Evolutionary conservation across 2,797 vertebrate species (phyloP).

Genomic region (Lutjanus campechanus): DNA sequence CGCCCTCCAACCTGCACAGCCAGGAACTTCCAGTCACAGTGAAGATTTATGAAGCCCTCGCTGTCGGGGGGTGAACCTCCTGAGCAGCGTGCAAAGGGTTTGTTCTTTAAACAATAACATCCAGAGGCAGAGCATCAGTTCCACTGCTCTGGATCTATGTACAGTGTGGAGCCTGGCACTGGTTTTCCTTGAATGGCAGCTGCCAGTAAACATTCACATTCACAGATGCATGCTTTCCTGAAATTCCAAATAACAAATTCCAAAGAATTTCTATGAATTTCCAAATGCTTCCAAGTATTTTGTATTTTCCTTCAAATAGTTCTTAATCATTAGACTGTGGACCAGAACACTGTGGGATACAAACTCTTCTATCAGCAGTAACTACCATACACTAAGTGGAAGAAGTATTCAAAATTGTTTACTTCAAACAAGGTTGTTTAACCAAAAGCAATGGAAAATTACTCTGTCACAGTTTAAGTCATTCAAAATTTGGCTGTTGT

Average conservation of each 20-base stretch:
- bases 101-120: slow-evolving; percentile 90
- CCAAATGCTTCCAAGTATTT: neutral
- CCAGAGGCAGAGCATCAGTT: slow-evolving; percentile 62
- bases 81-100: slow-evolving; percentile 69
- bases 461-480: neutral
- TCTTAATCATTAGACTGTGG: neutral
- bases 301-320: neutral
- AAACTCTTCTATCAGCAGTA: neutral
- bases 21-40: slow-evolving; percentile 89
- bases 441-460: neutral
- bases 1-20: slow-evolving; percentile 87
- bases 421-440: neutral
- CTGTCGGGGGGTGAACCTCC: slow-evolving; percentile 85
- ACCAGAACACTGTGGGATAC: neutral
- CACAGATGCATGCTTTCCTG: neutral
- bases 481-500: neutral
- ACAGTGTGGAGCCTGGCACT: neutral
- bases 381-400: neutral
- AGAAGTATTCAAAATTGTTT: neutral
- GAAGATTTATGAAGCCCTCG: slow-evolving; percentile 91
- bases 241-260: too few species aligned
- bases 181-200: neutral
- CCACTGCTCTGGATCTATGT: neutral
- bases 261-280: neutral
- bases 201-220: neutral